Evolutionary conservation across 2,797 vertebrate genomes (phyloP).

Genomic region (Chelidonichthys spinosus): DNA sequence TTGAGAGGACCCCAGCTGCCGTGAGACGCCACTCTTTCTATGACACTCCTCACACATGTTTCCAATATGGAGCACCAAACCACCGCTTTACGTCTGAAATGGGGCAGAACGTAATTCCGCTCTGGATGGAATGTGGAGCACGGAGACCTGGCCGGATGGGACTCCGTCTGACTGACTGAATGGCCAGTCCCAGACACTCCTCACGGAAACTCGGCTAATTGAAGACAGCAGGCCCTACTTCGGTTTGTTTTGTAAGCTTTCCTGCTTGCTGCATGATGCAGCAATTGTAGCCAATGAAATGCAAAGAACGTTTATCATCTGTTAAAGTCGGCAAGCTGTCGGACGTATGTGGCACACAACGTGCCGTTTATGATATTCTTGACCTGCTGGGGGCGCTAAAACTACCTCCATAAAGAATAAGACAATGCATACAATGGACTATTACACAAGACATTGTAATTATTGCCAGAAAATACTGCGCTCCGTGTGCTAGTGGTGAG

Average conservation of each 20-base stretch:
- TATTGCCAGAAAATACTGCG: slow-evolving; percentile 49
- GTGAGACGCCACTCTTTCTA: slow-evolving; percentile 54
- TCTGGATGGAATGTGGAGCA: slow-evolving; percentile 75
- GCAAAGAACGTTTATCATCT: background rate
- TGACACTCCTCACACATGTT: slow-evolving; percentile 76
- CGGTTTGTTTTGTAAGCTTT: slow-evolving; percentile 54
- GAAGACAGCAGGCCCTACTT: slow-evolving; percentile 71
- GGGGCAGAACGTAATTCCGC: slow-evolving; percentile 72
- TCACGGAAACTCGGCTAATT: slow-evolving; percentile 78
- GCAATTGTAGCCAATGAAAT: slow-evolving; percentile 24
- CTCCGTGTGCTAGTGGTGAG: slow-evolving; percentile 55
- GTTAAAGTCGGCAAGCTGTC: background rate
- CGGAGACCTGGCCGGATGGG: slow-evolving; percentile 71
- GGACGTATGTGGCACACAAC: background rate
- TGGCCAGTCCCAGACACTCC: slow-evolving; percentile 69
- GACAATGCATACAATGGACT: slow-evolving; percentile 11
- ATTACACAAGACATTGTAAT: slow-evolving; percentile 37
- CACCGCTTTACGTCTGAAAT: slow-evolving; percentile 76
- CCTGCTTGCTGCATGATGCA: slow-evolving; percentile 43
- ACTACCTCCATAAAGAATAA: slow-evolving; percentile 12
- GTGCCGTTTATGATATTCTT: slow-evolving; percentile 7
- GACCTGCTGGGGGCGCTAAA: background rate
- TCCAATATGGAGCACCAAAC: slow-evolving; percentile 77
- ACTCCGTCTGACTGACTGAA: slow-evolving; percentile 69
- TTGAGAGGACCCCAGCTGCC: slow-evolving; percentile 57